A percentile compares a stretch with the other conserved stretches of the same genome.
phyloP scores from a whole-genome alignment of 2,888 invertebrate genomes.

The Conistra vaccinii region DNA sequence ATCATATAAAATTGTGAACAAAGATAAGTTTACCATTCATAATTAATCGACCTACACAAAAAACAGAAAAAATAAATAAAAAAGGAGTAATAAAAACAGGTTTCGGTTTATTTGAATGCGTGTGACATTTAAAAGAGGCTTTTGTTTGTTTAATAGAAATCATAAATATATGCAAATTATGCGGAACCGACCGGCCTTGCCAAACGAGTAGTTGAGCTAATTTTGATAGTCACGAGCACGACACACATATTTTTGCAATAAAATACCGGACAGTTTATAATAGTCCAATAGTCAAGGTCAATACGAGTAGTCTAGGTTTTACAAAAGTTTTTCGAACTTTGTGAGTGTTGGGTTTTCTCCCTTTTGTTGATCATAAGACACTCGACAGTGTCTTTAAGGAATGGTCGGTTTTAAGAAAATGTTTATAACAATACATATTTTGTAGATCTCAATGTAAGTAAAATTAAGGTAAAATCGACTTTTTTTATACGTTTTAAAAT shows the following conservation, averaged over 20 bases:
- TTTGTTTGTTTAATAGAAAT: conserved; percentile 64
- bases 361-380: background rate
- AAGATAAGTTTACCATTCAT: background rate
- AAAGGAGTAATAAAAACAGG: conserved; percentile 30
- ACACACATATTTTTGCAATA: conserved; percentile 64
- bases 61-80: conserved; percentile 2
- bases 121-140: conserved; percentile 61
- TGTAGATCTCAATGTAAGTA: background rate
- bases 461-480: background rate
- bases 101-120: conserved; percentile 41
- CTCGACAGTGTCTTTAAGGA: background rate
- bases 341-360: background rate
- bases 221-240: conserved; percentile 60
- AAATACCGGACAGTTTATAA: conserved; percentile 26
- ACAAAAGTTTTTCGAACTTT: background rate
- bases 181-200: conserved; percentile 71
- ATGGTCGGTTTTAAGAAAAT: background rate
- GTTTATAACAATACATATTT: background rate
- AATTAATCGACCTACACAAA: conserved; percentile 20
- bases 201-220: conserved; percentile 62
- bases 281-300: no score
- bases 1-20: background rate
- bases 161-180: conserved; percentile 69
- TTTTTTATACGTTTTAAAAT: conserved; percentile 4
- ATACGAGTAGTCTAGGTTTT: conserved; percentile 18